These are phyloP conservation scores for Epinephelus lanceolatus DNA, from an alignment of 2,113 vertebrate genomes.

Conservation along the genomic window DNA sequence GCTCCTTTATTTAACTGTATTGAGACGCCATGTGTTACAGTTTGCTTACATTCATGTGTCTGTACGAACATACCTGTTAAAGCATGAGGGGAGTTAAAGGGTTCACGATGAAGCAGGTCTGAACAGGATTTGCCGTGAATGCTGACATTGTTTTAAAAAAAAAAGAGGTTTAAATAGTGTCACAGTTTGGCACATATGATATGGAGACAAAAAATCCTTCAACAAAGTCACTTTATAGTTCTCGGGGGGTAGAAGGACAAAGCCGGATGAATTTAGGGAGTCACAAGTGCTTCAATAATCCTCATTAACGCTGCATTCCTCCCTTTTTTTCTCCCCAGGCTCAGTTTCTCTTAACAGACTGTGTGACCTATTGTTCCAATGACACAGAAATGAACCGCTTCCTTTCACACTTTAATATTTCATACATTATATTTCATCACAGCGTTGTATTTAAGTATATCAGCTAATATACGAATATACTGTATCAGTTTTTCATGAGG, in stretches of 20 bases:
- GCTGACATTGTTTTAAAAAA: slow-evolving; percentile 67
- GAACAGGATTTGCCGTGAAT: slow-evolving; percentile 73
- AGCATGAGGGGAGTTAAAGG: slow-evolving; percentile 11
- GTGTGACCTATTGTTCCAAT: slow-evolving; percentile 72
- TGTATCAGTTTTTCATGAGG: not conserved
- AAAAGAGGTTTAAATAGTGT: slow-evolving; percentile 67
- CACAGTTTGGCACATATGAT: slow-evolving; percentile 54
- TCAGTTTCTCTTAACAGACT: slow-evolving; percentile 30
- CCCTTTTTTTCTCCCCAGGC: slow-evolving; percentile 41
- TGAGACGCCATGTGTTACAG: not conserved
- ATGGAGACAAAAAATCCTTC: slow-evolving; percentile 58
- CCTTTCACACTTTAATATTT: not conserved
- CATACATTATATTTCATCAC: not conserved
- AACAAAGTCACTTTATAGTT: slow-evolving; percentile 69
- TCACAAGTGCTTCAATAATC: slow-evolving; percentile 83
- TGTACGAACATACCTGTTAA: not conserved
- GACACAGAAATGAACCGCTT: slow-evolving; percentile 28
- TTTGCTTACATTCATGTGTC: not conserved
- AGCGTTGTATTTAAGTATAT: not conserved
- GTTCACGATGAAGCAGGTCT: slow-evolving; percentile 55
- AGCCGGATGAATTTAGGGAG: slow-evolving; percentile 83
- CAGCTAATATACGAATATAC: not conserved
- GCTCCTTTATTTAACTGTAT: too few relatives aligned
- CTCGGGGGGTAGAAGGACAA: slow-evolving; percentile 56
- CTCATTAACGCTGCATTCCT: slow-evolving; percentile 81